Conservation (phyloP, 2,113 vertebrate species). For the Athene cunicularia region DNA sequence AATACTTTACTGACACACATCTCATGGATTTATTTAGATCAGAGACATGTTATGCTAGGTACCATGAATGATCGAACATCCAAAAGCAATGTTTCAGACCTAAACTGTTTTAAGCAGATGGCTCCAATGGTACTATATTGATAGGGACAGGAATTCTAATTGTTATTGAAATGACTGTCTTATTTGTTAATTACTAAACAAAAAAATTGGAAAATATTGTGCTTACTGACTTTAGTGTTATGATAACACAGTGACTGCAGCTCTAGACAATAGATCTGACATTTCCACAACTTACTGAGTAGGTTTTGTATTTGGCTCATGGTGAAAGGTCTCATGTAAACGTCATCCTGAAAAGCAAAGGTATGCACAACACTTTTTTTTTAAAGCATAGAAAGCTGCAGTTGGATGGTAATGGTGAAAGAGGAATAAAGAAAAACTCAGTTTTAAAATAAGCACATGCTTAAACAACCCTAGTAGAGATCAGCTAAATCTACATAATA, state of each 20-base stretch:
- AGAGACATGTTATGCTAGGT: not conserved
- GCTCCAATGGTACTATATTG: not conserved
- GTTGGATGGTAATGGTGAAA: not conserved
- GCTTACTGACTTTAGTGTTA: not conserved
- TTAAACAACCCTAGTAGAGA: not conserved
- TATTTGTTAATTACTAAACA: not conserved
- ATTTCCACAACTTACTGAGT: not conserved
- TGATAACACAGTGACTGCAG: not conserved
- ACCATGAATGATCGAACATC: not conserved
- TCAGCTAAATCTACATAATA: not conserved
- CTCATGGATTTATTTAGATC: not conserved
- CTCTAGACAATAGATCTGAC: not conserved
- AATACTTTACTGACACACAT: not conserved
- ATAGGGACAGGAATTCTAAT: not conserved
- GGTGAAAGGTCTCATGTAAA: not conserved
- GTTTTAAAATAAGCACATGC: not conserved
- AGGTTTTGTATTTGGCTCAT: not conserved
- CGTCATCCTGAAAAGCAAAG: not conserved
- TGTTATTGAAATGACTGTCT: not conserved
- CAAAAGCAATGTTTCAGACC: not conserved
- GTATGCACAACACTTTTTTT: not conserved
- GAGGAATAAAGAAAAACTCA: not conserved
- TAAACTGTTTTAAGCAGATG: not conserved
- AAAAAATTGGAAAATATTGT: not conserved
- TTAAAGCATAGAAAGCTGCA: not conserved